A percentile compares a stretch with the other conserved stretches of the same genome.
Evolutionary conservation across 30 jellyfish, hydroid and myxozoan species (phyloP).

Genomic region (Aurelia aurita complex sp. Pacific): DNA sequence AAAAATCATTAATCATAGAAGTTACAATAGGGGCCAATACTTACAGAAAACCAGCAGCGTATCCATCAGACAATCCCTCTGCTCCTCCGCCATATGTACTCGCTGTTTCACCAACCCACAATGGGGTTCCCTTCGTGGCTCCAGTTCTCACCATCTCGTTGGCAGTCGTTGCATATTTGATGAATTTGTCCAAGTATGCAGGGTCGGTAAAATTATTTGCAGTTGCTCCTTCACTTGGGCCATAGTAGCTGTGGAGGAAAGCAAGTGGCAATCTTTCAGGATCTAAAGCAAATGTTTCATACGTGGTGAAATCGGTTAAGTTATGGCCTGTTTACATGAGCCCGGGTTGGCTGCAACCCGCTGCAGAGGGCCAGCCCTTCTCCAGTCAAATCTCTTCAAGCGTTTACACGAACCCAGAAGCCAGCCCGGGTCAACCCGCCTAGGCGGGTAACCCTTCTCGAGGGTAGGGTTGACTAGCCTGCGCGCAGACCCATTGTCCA

Average conservation of each 20-base stretch:
- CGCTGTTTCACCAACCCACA: conserved; percentile 93
- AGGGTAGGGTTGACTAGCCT: too few relatives aligned
- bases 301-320: too few relatives aligned
- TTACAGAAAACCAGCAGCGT: conserved; percentile 85
- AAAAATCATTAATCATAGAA: too few relatives aligned
- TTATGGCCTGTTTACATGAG: too few relatives aligned
- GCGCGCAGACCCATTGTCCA: too few relatives aligned
- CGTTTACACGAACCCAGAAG: too few relatives aligned
- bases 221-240: conserved; percentile 77
- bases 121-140: conserved; percentile 49
- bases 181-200: conserved; percentile 69
- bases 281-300: background rate
- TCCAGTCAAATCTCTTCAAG: too few relatives aligned
- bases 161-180: conserved; percentile 42
- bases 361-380: too few relatives aligned
- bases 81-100: conserved; percentile 89
- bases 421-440: too few relatives aligned
- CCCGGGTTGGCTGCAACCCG: too few relatives aligned
- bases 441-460: too few relatives aligned
- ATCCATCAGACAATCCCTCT: conserved; percentile 56
- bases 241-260: conserved; percentile 50
- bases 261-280: background rate
- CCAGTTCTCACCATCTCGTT: conserved; percentile 33
- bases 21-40: background rate
- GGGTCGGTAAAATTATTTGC: conserved; percentile 67